Percentiles rank a stretch among this genome's conserved stretches.
These are phyloP conservation scores for Acanthococcus lagerstroemiae DNA, from an alignment of 2,888 invertebrate genomes.

Conservation along the genomic window DNA sequence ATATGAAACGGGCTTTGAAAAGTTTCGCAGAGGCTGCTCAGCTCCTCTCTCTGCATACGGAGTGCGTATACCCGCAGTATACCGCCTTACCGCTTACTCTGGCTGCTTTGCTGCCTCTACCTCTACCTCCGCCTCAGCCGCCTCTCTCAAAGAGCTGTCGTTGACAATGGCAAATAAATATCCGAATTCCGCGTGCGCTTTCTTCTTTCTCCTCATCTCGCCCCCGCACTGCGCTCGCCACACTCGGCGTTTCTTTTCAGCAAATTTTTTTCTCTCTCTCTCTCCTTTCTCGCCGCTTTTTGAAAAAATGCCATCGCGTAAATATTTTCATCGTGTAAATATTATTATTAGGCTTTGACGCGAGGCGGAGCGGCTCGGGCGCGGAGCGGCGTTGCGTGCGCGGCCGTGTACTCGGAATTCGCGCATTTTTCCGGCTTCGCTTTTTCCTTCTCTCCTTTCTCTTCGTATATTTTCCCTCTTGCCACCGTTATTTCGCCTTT, in stretches of 20 bases:
- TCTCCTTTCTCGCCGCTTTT: not conserved
- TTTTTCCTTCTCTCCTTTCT: too few relatives aligned
- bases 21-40: constrained; percentile 23
- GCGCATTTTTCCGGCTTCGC: not conserved
- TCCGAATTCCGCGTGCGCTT: constrained; percentile 5
- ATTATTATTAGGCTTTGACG: constrained; percentile 17
- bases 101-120: too few relatives aligned
- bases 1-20: constrained; percentile 21
- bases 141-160: constrained; percentile 11
- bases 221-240: not conserved
- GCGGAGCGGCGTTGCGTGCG: not conserved
- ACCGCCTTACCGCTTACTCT: too few relatives aligned
- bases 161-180: constrained; percentile 24
- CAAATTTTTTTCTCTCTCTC: not conserved
- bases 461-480: too few relatives aligned
- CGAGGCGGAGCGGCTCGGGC: not conserved
- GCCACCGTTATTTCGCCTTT: too few relatives aligned
- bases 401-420: not conserved
- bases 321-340: constrained; percentile 22
- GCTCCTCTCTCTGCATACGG: too few relatives aligned
- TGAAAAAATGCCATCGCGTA: constrained; percentile 17
- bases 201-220: too few relatives aligned
- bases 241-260: not conserved
- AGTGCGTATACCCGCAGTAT: too few relatives aligned
- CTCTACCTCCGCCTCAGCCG: not conserved